Percentiles rank a stretch among this genome's conserved stretches.
Evolutionary conservation across 2,888 invertebrate genomes (phyloP).

Genomic region (Epinotia bilunana): DNA sequence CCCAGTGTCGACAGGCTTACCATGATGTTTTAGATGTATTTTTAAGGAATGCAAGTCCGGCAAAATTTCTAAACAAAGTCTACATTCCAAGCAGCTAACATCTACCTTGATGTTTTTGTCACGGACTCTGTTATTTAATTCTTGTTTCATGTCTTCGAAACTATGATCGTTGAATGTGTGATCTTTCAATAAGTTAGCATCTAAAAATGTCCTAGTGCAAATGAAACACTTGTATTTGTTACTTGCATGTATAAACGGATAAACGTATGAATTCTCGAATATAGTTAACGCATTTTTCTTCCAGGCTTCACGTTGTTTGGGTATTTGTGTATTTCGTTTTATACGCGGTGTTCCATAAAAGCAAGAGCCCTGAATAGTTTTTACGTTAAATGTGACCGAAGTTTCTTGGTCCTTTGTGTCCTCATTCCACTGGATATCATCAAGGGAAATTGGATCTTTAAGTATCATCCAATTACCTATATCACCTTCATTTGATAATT

Average conservation of each 20-base stretch:
- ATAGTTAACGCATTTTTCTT: slow-evolving; percentile 65
- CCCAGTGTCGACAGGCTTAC: slow-evolving; percentile 58
- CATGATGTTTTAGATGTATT: slow-evolving; percentile 65
- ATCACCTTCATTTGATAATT: slow-evolving; percentile 39
- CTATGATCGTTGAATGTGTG: slow-evolving; percentile 61
- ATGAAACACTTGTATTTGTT: slow-evolving; percentile 73
- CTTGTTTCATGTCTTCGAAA: slow-evolving; percentile 58
- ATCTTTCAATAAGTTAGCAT: slow-evolving; percentile 58
- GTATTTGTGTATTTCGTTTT: slow-evolving; percentile 32
- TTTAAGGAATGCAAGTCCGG: slow-evolving; percentile 60
- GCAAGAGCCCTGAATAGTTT: slow-evolving; percentile 54
- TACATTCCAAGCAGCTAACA: slow-evolving; percentile 64
- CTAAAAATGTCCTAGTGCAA: slow-evolving; percentile 62
- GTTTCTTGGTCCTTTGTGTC: slow-evolving; percentile 46
- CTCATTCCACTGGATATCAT: slow-evolving; percentile 53
- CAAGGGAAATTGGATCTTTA: slow-evolving; percentile 63
- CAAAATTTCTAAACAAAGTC: slow-evolving; percentile 59
- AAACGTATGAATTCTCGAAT: slow-evolving; percentile 67
- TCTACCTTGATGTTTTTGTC: slow-evolving; percentile 71
- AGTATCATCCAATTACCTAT: slow-evolving; percentile 53
- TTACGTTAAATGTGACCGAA: slow-evolving; percentile 55
- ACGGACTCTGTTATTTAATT: slow-evolving; percentile 60
- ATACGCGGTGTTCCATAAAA: slow-evolving; percentile 46
- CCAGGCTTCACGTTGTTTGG: slow-evolving; percentile 54
- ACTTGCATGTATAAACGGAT: slow-evolving; percentile 67